These are phyloP conservation scores for Sylvicola cinctus DNA, from an alignment of 2,888 invertebrate genomes.

Conservation along the genomic window DNA sequence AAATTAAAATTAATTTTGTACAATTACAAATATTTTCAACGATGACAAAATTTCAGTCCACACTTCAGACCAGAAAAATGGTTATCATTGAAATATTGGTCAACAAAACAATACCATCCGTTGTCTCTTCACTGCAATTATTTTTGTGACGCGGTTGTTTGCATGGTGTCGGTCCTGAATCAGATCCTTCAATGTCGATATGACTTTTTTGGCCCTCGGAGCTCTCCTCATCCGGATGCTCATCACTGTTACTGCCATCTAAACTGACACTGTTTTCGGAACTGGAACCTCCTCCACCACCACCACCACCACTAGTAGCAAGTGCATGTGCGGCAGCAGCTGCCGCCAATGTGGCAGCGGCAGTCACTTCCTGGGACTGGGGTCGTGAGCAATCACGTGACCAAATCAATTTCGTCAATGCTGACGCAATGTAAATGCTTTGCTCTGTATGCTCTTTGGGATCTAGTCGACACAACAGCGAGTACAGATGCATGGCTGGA, in stretches of 20 bases:
- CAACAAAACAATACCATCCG: conserved; percentile 14
- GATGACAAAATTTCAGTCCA: not conserved
- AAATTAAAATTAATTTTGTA: not conserved
- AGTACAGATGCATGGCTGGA: conserved; percentile 74
- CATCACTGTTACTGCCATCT: conserved; percentile 62
- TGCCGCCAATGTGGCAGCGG: conserved; percentile 30
- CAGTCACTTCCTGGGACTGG: conserved; percentile 26
- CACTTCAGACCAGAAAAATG: not conserved
- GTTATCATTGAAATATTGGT: too few relatives aligned
- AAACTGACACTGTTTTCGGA: conserved; percentile 64
- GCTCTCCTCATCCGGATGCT: conserved; percentile 43
- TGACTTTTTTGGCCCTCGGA: conserved; percentile 30
- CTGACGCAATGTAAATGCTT: conserved; percentile 76
- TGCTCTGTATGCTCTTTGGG: conserved; percentile 86
- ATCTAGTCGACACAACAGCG: conserved; percentile 66
- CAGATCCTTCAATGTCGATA: conserved; percentile 25
- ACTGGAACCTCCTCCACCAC: conserved; percentile 29
- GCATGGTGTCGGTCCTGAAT: conserved; percentile 30
- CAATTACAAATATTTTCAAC: not conserved
- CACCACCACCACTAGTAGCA: conserved; percentile 14
- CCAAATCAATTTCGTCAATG: conserved; percentile 81
- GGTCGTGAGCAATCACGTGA: conserved; percentile 38
- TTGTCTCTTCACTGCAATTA: conserved; percentile 17
- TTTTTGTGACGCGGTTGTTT: conserved; percentile 26
- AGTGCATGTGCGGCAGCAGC: conserved; percentile 14